Evolutionary conservation across 2,797 vertebrate genomes (phyloP).

Genomic region (Trachops cirrhosus): DNA sequence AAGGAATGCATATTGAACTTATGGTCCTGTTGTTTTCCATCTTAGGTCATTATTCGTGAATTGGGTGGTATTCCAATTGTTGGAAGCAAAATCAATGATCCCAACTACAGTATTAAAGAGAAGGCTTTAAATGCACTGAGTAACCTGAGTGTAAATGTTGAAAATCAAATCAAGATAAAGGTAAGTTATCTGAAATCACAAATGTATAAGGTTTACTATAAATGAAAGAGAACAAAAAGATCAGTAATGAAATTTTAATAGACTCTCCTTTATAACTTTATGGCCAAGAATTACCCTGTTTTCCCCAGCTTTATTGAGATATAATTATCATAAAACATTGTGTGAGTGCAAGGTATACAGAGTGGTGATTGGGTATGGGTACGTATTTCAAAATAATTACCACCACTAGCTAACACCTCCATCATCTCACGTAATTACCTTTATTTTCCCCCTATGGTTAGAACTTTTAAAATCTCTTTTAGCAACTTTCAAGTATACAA

Average conservation of each 20-base stretch:
- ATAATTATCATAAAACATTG: background rate
- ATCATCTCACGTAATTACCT: background rate
- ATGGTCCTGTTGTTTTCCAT: background rate
- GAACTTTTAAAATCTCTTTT: background rate
- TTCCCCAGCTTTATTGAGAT: background rate
- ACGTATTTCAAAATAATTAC: background rate
- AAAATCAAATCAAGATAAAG: conserved; percentile 94
- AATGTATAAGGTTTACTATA: background rate
- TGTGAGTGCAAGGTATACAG: background rate
- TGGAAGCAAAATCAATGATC: conserved; percentile 87
- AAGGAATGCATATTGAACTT: background rate
- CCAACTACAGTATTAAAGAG: conserved; percentile 86
- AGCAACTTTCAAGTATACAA: background rate
- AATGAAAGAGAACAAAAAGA: background rate
- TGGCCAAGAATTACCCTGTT: background rate
- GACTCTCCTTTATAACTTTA: background rate
- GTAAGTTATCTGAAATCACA: conserved; percentile 80
- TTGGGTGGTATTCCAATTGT: conserved; percentile 90
- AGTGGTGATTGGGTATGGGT: background rate
- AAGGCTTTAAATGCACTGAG: conserved; percentile 94
- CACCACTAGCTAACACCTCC: background rate
- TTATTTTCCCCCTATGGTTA: background rate
- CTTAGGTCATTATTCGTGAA: conserved; percentile 92
- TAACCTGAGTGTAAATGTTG: conserved; percentile 96
- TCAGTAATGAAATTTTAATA: background rate